phyloP scores from a whole-genome alignment of 2,113 vertebrate genomes.

The Megaleporinus macrocephalus region DNA sequence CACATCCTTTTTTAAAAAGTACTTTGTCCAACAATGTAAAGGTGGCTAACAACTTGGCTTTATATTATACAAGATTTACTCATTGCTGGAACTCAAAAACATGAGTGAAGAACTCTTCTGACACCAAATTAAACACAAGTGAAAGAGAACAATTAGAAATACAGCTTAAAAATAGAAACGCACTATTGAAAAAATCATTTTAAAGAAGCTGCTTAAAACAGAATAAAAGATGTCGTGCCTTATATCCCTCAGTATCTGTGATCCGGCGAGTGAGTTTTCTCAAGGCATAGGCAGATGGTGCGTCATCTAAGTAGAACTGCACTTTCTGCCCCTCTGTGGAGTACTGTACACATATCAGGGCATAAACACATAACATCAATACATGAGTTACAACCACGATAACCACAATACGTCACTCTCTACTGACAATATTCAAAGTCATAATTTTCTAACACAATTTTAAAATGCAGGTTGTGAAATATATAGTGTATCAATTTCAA shows the following conservation, averaged over 20 bases:
- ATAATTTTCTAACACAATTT: no score
- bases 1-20: not conserved
- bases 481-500: no score
- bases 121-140: no score
- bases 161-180: not conserved
- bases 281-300: slow-evolving; percentile 78
- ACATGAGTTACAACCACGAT: not conserved
- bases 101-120: no score
- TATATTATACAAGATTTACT: no score
- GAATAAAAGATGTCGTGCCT: slow-evolving; percentile 69
- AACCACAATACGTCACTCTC: not conserved
- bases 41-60: not conserved
- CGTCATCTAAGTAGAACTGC: slow-evolving; percentile 86
- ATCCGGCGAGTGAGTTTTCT: slow-evolving; percentile 84
- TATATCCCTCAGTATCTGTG: slow-evolving; percentile 82
- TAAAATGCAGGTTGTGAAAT: no score
- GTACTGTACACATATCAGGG: slow-evolving; percentile 70
- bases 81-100: no score
- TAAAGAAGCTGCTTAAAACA: no score
- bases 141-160: not conserved
- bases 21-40: not conserved
- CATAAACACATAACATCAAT: not conserved
- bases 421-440: no score
- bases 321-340: slow-evolving; percentile 80
- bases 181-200: not conserved